Percentiles rank a stretch among this genome's conserved stretches.
These are phyloP conservation scores for Pseudocheirus occidentalis DNA, from an alignment of 2,797 vertebrate genomes.

Conservation along the genomic window DNA sequence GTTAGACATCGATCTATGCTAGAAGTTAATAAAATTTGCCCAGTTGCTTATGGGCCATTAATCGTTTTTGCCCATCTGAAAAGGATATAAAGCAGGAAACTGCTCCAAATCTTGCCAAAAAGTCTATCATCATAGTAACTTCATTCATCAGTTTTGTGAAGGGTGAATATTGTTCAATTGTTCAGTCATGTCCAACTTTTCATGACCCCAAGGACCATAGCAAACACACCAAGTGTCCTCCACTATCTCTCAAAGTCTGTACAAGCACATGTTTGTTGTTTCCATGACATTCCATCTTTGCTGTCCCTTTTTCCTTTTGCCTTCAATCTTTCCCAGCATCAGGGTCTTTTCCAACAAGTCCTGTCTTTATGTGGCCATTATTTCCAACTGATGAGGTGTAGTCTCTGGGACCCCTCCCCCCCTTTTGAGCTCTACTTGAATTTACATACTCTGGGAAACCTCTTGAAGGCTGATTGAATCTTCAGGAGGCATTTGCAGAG, in stretches of 20 bases:
- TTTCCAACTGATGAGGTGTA: no score
- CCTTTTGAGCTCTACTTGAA: no score
- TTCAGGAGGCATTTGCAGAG: no score
- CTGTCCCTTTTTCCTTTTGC: neutral
- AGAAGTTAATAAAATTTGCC: neutral
- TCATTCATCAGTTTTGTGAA: neutral
- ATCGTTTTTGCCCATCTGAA: neutral
- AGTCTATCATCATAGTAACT: neutral
- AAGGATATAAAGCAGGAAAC: neutral
- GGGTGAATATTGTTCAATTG: neutral
- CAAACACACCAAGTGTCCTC: neutral
- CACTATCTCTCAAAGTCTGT: neutral
- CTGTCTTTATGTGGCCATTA: neutral
- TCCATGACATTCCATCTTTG: neutral
- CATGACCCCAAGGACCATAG: neutral
- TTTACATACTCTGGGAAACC: no score
- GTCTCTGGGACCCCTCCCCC: no score
- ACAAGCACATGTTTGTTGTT: neutral
- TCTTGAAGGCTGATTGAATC: no score
- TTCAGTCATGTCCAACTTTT: neutral
- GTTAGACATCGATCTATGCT: neutral
- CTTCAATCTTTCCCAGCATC: neutral
- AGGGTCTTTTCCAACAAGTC: neutral
- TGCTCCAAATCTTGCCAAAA: neutral
- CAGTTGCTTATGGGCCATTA: neutral